These are phyloP conservation scores for Caligus rogercresseyi DNA, from an alignment of 1,140 invertebrate species.

Conservation along the genomic window DNA sequence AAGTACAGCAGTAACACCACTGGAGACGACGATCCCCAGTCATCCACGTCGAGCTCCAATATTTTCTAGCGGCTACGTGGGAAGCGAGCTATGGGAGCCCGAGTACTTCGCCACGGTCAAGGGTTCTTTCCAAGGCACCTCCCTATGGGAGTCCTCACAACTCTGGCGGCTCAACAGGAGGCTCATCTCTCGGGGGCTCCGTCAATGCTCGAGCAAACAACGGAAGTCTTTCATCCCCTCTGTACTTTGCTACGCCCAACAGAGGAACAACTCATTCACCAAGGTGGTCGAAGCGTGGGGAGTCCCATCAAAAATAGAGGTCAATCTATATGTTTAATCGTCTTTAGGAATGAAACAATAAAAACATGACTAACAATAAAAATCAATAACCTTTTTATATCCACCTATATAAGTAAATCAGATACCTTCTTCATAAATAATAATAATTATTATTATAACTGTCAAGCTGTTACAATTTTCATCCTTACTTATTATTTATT, in stretches of 20 bases:
- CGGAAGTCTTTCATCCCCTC: neutral
- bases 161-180: neutral
- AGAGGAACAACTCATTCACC: neutral
- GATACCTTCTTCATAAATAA: no score
- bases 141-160: neutral
- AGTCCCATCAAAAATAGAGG: no score
- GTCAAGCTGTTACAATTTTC: no score
- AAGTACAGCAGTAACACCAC: neutral
- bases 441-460: no score
- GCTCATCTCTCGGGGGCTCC: neutral
- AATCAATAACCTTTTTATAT: no score
- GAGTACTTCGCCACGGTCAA: slow-evolving; percentile 1
- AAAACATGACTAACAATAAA: no score
- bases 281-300: no score
- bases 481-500: no score
- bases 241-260: neutral
- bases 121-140: neutral
- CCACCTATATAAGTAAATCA: no score
- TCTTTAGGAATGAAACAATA: no score
- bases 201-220: neutral
- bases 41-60: neutral
- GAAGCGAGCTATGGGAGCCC: slow-evolving; percentile 6
- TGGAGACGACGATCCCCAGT: neutral
- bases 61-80: slow-evolving; percentile 2
- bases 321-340: no score